Base-by-base conservation (phyloP, 2,113 vertebrate genomes). In the Platichthys stellatus region DNA sequence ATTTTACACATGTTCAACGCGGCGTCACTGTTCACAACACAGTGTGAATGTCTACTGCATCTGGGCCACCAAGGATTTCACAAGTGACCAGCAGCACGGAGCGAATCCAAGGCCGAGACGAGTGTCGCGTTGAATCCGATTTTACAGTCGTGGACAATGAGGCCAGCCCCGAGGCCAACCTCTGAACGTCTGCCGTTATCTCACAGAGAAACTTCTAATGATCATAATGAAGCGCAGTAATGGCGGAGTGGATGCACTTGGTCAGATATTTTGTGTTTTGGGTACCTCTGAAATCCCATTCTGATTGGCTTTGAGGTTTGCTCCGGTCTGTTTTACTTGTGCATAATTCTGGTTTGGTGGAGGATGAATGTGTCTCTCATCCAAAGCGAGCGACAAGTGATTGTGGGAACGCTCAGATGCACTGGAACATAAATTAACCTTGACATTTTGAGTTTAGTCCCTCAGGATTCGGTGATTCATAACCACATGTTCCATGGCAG, bases 371-470 rank as follows among this genome's bases (percentile, higher is more conserved):
- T 43, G 2, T 26, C 51, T 54, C 61, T 78, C 20, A 57, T 74
- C 82, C 65, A 51, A 58, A 72, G 18, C 45, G 1, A 40, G 31
- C 45, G 58, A 64, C 73, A 61, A 71, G 81, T 40, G 38, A 61
- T 58, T 62, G 63, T 69, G 59, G 77, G 67, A 76, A 75, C 14
- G 63, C 69, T 83, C 66, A 17, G 74, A 79, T 60, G 58, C 69
- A 18, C 67, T 0, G 70, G 64, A 45, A 74, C 54, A 28, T 72
- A 86, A 75, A 89, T 83, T 17, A 78, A 72, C 80, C 78, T 51
- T 72, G 82, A 89, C 81, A 64, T 86, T 88, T 89, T 49, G 72
- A 84, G 84, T 90, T 81, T 83, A 87, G 74, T 63, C 89, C 78
- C 86, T 9, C 68, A 24, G 80, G 84, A 85, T 80, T 69, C 20